Evolutionary conservation across 2,113 vertebrate genomes (phyloP).

Genomic region (Scomber japonicus): DNA sequence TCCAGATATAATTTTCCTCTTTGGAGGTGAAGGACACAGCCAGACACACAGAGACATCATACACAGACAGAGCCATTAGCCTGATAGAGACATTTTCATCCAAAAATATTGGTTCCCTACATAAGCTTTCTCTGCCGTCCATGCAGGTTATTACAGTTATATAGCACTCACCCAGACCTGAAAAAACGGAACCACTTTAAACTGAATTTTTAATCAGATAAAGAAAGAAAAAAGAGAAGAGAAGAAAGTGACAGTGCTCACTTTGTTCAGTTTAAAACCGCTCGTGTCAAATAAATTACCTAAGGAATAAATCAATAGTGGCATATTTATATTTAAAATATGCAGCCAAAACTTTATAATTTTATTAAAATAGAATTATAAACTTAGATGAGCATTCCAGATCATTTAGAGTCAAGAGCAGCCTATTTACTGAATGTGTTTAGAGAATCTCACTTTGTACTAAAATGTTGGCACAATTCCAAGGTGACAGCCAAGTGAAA

Average conservation of each 20-base stretch:
- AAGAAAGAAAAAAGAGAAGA: neutral
- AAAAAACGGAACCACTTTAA: conserved; percentile 18
- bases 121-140: conserved; percentile 14
- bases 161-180: neutral
- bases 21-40: conserved; percentile 18
- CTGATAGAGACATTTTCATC: conserved; percentile 27
- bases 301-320: no score
- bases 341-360: no score
- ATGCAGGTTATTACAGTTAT: conserved; percentile 16
- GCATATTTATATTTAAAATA: no score
- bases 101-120: conserved; percentile 8
- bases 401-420: no score
- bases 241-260: neutral
- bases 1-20: conserved; percentile 40
- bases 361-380: no score
- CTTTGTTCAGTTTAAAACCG: no score
- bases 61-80: conserved; percentile 22
- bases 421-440: neutral
- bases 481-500: conserved; percentile 9
- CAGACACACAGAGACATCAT: conserved; percentile 11
- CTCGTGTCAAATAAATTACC: no score
- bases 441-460: neutral
- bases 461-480: neutral
- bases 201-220: neutral
- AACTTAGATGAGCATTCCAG: no score